Base-by-base conservation (phyloP, 2,888 invertebrate genomes). In the Ophion costatus region DNA sequence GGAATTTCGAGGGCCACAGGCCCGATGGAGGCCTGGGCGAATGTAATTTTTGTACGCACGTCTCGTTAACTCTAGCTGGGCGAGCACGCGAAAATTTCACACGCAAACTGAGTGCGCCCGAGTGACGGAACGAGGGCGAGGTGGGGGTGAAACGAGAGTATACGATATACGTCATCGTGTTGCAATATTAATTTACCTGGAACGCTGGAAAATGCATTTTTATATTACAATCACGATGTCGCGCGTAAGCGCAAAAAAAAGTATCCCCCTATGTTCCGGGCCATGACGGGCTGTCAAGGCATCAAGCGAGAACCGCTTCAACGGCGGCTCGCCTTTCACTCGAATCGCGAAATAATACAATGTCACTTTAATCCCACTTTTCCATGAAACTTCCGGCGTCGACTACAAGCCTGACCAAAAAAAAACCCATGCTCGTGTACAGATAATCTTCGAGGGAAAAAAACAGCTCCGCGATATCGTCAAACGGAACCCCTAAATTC, bases 41-140 rank as follows among this genome's bases (percentile, higher is more conserved):
- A 73, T 51, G 63, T 77, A 77, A 84, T 84, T 83, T 83, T 83
- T 80, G 80, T 77, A 80, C 59, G 22, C 77, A 69, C 63, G 73
- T 63, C 83, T 80, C 83, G 83, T 84, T 84, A 83, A 80, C 83
- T 77, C 61, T 73, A 69, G 76, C 83, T 24, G 57, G 63, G n/a
- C 56, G 17, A 56, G 17, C 56, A 56, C n/a, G 56, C 14, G 11
- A 7, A 61, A 63, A 45, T 11, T 61, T 24, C 22, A 45, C 64
- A 75, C 42, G 67, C 38, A 38, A 38, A 38, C 7, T 38, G 38
- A 38, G 38, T 38, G 38, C 38, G 9, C 6, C 38, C 38, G 38
- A 38, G 38, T 38, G 38, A 38, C 51, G n/a, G 11, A n/a, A 64
- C n/a, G 11, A 9, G 9, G 51, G 24, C 42, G 24, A 24, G 10